Base-by-base conservation (phyloP, 2,888 invertebrate species). In the Synanthedon vespiformis region DNA sequence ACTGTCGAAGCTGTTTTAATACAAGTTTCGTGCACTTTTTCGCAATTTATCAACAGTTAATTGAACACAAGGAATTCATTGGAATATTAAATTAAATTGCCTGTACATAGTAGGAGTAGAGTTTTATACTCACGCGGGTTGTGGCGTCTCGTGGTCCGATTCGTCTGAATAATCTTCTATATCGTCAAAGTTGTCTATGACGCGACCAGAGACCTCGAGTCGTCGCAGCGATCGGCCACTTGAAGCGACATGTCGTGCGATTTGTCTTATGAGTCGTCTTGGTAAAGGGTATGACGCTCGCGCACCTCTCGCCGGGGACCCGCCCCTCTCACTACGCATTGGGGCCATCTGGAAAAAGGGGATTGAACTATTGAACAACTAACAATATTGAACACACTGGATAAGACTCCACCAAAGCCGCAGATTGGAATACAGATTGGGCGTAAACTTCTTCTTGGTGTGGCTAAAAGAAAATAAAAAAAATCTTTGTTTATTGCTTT, bases 151-250 rank as follows among this genome's bases (percentile, higher is more conserved):
- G 64, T 82, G 71, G 54, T 86, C 86, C 0, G 84, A 85, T 16
- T 85, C 85, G 60, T 86, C 87, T 3, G 82, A 84, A 0, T 63
- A 70, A 60, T 75, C 84, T 34, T 84, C 87, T 18, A 88, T 75
- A 58, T 86, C 87, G 58, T 88, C 88, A 59, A 88, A 88, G 70
- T 88, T 88, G 73, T 88, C 88, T 56, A 88, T 88, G 64, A 88
- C 65, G 40, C 87, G 71, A 34, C 88, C 88, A 11, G 87, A 87
- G 60, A 88, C 87, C 59, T 88, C 88, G 0, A 88, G 77, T 14
- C 88, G 77, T 8, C 87, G 75, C 53, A 88, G 73, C n/a, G 87
- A 87, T 11, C 88, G 80, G 8, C 88, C 88, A 56, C 83, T 86
- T 59, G 87, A 87, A 14, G 88, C 88, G 50, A 88, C 88, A 60